These are phyloP conservation scores for Montipora cactus DNA, from an alignment of 64 coral and sea anemone genomes.

Conservation along the genomic window DNA sequence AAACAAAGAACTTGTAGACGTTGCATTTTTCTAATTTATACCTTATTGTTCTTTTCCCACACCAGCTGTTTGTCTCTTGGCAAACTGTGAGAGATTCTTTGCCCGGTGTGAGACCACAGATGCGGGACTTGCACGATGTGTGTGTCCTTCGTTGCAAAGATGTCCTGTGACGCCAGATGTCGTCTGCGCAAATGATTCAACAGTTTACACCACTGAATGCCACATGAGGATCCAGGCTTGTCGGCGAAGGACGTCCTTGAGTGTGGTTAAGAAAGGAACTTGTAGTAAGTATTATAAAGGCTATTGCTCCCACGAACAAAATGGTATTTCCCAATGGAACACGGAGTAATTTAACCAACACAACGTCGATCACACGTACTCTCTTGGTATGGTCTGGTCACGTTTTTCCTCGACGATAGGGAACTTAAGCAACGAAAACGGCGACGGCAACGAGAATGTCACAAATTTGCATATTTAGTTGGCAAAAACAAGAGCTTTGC, in stretches of 20 bases:
- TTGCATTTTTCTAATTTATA: neutral
- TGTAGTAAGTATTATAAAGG: constrained; percentile 40
- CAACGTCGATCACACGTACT: no score
- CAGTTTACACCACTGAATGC: constrained; percentile 58
- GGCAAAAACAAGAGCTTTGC: no score
- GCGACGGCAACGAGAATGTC: no score
- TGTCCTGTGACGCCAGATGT: constrained; percentile 40
- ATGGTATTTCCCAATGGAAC: no score
- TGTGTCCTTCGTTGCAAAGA: constrained; percentile 41
- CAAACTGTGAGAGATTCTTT: constrained; percentile 55
- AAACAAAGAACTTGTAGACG: no score
- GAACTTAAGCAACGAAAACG: no score
- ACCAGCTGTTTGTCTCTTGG: constrained; percentile 33
- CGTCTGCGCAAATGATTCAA: constrained; percentile 63
- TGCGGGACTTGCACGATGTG: constrained; percentile 45
- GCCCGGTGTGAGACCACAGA: constrained; percentile 19
- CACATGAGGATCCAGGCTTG: constrained; percentile 73
- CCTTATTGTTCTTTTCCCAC: neutral
- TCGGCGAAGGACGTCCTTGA: neutral
- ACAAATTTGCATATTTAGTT: no score
- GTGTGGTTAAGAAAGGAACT: constrained; percentile 43
- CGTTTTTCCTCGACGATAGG: no score
- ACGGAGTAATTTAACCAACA: no score
- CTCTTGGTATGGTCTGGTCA: no score
- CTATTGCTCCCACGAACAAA: no score